These are phyloP conservation scores for Thelaira solivaga DNA, from an alignment of 2,888 invertebrate genomes.

Conservation along the genomic window DNA sequence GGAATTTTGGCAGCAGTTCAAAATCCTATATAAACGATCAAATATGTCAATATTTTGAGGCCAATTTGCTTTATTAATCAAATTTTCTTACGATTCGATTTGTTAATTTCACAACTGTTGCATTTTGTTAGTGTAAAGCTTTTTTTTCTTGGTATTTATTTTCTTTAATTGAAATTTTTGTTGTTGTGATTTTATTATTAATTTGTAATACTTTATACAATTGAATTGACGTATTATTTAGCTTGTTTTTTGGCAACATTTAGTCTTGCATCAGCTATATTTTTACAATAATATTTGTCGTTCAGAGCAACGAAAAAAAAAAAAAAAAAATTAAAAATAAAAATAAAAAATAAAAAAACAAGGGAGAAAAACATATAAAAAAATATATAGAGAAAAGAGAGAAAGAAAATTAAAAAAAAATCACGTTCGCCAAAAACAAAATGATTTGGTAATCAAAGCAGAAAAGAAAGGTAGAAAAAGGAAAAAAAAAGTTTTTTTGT, in stretches of 20 bases:
- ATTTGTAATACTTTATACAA: slow-evolving; percentile 37
- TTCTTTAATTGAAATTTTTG: not conserved
- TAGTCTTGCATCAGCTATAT: slow-evolving; percentile 58
- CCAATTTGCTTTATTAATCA: no score
- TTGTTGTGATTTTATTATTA: slow-evolving; percentile 14
- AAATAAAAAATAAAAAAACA: slow-evolving; percentile 8
- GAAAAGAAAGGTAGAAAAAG: slow-evolving; percentile 43
- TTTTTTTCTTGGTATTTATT: not conserved
- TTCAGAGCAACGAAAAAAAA: not conserved
- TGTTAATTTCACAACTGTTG: no score
- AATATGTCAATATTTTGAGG: no score
- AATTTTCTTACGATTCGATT: no score
- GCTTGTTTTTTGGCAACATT: slow-evolving; percentile 56
- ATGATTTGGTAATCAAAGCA: slow-evolving; percentile 7
- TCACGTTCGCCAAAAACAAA: slow-evolving; percentile 46
- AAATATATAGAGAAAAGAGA: not conserved
- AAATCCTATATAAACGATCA: no score
- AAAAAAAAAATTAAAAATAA: slow-evolving; percentile 3
- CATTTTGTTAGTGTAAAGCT: no score
- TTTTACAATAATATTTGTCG: slow-evolving; percentile 55
- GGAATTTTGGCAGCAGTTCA: no score
- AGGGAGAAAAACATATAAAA: not conserved
- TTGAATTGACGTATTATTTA: slow-evolving; percentile 41
- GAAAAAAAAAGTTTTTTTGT: not conserved
- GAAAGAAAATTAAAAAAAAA: slow-evolving; percentile 14